Conservation (phyloP, 2,113 vertebrate species). For the Lepus timidus region DNA sequence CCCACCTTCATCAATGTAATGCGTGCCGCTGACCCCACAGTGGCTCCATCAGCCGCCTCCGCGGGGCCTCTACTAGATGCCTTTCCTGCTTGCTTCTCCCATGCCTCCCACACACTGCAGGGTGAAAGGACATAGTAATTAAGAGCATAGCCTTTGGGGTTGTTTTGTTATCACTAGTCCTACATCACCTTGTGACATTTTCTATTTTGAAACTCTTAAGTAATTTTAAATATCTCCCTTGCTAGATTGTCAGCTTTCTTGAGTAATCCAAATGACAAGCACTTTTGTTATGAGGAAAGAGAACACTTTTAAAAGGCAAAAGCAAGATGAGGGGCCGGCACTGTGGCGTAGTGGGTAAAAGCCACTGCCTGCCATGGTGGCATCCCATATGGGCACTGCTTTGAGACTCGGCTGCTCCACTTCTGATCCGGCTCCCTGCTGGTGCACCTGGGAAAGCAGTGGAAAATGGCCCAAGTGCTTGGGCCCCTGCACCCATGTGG, state of each 20-base stretch:
- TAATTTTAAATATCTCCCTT: conserved; percentile 12
- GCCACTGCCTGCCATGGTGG: too few relatives aligned
- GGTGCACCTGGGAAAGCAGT: too few relatives aligned
- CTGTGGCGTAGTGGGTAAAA: not conserved
- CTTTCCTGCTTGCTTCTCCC: not conserved
- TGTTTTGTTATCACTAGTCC: conserved; percentile 27
- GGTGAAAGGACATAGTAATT: not conserved
- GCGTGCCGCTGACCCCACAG: not conserved
- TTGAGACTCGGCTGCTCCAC: too few relatives aligned
- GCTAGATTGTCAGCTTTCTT: not conserved
- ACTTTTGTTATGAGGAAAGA: conserved; percentile 24
- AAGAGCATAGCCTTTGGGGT: not conserved
- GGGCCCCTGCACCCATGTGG: not conserved
- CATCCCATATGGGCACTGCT: too few relatives aligned
- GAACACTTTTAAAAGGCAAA: conserved; percentile 45
- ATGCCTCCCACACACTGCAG: not conserved
- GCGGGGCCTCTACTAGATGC: not conserved
- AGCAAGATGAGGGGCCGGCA: not conserved
- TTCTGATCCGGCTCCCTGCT: too few relatives aligned
- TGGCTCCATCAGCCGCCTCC: conserved; percentile 9
- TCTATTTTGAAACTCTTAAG: conserved; percentile 37
- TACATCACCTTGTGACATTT: conserved; percentile 13
- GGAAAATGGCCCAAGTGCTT: too few relatives aligned
- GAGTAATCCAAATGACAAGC: conserved; percentile 7
- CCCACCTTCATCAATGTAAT: not conserved